phyloP scores from a whole-genome alignment of 2,888 invertebrate species.

The Tetrapedia diversipes region DNA sequence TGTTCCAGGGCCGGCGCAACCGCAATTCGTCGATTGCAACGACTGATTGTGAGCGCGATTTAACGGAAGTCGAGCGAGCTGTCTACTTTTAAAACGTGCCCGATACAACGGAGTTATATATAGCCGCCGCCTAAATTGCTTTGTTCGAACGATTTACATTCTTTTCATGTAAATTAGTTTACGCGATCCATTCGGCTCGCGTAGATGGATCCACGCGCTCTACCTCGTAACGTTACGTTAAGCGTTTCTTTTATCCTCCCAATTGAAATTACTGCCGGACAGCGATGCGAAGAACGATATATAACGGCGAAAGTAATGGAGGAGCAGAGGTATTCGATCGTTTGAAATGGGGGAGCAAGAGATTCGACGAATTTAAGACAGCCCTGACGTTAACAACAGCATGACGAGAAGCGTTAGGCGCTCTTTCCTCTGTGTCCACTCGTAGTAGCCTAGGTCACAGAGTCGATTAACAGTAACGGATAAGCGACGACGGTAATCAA shows the following conservation, averaged over 20 bases:
- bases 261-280: conserved; percentile 13
- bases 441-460: conserved; percentile 9
- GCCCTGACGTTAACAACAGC: conserved; percentile 30
- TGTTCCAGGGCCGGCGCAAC: conserved; percentile 68
- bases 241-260: neutral
- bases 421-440: conserved; percentile 42
- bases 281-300: neutral
- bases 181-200: conserved; percentile 6
- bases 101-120: conserved; percentile 64
- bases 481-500: conserved; percentile 27
- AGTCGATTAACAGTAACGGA: conserved; percentile 56
- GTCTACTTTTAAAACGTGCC: conserved; percentile 66
- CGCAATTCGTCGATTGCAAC: conserved; percentile 69
- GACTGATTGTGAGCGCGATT: conserved; percentile 68
- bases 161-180: conserved; percentile 59
- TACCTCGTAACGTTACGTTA: conserved; percentile 1
- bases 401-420: conserved; percentile 33
- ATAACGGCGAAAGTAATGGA: neutral
- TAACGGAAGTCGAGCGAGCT: conserved; percentile 63
- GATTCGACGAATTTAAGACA: conserved; percentile 14
- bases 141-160: conserved; percentile 63
- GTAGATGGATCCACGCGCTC: conserved; percentile 5
- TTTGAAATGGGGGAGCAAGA: neutral
- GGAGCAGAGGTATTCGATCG: too few relatives aligned
- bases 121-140: conserved; percentile 55